phyloP scores from a whole-genome alignment of 2,113 vertebrate species.

The Pelodiscus sinensis region DNA sequence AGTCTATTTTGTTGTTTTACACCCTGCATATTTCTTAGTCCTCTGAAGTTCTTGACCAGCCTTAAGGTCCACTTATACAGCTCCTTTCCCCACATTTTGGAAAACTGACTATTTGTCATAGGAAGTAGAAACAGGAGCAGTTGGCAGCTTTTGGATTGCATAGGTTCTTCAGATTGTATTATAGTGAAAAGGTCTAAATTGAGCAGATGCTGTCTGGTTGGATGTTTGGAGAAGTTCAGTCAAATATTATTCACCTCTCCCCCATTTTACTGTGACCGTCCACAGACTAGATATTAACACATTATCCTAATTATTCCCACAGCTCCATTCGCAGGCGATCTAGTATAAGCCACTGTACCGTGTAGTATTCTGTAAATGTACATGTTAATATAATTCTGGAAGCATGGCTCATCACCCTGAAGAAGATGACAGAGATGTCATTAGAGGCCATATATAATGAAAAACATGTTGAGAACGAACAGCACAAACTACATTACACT shows the following conservation, averaged over 20 bases:
- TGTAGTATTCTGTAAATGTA: slow-evolving; percentile 12
- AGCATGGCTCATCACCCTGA: slow-evolving; percentile 3
- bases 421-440: slow-evolving; percentile 7
- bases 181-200: slow-evolving; percentile 49
- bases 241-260: not conserved
- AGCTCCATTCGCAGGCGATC: not conserved
- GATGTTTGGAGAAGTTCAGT: slow-evolving; percentile 32
- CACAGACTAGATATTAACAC: slow-evolving; percentile 19
- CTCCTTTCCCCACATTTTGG: not conserved
- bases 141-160: slow-evolving; percentile 23
- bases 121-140: not conserved
- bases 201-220: slow-evolving; percentile 52
- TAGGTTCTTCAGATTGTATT: slow-evolving; percentile 29
- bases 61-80: slow-evolving; percentile 1
- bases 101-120: not conserved
- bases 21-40: not conserved
- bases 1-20: not conserved
- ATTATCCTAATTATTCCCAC: slow-evolving; percentile 38
- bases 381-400: slow-evolving; percentile 2
- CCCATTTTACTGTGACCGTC: not conserved
- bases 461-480: slow-evolving; percentile 12
- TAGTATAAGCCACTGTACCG: not conserved
- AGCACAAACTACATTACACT: slow-evolving; percentile 18
- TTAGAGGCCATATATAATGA: slow-evolving; percentile 24
- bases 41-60: not conserved